Evolutionary conservation across 2,888 invertebrate species (phyloP).

Genomic region (Apotomis turbidana): DNA sequence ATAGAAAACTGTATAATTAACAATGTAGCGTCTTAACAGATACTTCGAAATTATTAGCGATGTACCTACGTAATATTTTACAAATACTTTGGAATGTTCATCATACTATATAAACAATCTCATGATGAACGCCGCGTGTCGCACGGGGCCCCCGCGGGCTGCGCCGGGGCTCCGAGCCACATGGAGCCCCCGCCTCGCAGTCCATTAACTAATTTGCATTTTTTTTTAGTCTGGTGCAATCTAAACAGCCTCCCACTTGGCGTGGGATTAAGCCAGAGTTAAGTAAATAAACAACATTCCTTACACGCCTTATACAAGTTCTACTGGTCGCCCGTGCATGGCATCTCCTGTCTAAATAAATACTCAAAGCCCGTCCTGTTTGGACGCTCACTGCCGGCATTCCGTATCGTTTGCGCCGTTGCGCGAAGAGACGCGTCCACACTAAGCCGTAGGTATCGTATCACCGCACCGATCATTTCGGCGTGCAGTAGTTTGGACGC

Average conservation of each 20-base stretch:
- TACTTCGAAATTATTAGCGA: conserved; percentile 82
- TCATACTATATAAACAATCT: conserved; percentile 59
- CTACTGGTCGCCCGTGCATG: conserved; percentile 7
- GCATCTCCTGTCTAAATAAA: too few relatives aligned
- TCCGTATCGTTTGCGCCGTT: too few relatives aligned
- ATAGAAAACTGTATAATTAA: conserved; percentile 85
- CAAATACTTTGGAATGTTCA: conserved; percentile 84
- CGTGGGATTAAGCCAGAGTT: conserved; percentile 39
- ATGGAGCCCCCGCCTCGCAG: conserved; percentile 51
- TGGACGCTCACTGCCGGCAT: too few relatives aligned
- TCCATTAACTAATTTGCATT: conserved; percentile 71
- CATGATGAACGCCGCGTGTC: conserved; percentile 39
- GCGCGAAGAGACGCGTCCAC: too few relatives aligned
- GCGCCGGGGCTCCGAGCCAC: neutral
- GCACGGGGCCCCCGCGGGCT: conserved; percentile 1
- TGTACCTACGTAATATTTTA: conserved; percentile 83
- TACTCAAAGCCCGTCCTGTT: too few relatives aligned
- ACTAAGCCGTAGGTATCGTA: too few relatives aligned
- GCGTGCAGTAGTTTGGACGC: too few relatives aligned
- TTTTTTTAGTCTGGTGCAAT: conserved; percentile 70
- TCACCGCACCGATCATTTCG: too few relatives aligned
- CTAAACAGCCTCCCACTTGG: conserved; percentile 50
- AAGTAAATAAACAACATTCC: conserved; percentile 40
- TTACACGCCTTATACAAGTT: conserved; percentile 29
- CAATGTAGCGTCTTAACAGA: conserved; percentile 83